Evolutionary conservation across 2,113 vertebrate genomes (phyloP).

Genomic region (Pelobates fuscus): DNA sequence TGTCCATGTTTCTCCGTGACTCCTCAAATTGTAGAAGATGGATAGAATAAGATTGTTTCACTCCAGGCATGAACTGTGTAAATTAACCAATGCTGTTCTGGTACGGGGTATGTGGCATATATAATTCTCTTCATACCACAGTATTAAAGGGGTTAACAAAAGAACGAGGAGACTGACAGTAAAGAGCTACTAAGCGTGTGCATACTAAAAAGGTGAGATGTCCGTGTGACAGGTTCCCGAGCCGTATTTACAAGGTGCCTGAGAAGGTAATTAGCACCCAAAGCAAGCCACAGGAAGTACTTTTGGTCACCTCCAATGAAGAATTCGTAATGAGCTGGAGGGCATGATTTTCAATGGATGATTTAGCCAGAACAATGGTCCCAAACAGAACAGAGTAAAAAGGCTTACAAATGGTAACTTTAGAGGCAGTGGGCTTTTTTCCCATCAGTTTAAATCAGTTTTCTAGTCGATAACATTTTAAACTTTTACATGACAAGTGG

Average conservation of each 20-base stretch:
- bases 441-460: constrained; percentile 68
- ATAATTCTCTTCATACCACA: constrained; percentile 6
- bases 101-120: background rate
- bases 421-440: constrained; percentile 78
- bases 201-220: constrained; percentile 52
- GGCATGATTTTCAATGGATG: constrained; percentile 85
- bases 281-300: constrained; percentile 74
- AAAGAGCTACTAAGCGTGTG: constrained; percentile 45
- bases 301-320: constrained; percentile 79
- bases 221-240: constrained; percentile 44
- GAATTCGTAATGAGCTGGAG: constrained; percentile 81
- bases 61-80: constrained; percentile 20
- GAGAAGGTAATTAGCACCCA: constrained; percentile 70
- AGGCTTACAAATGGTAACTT: constrained; percentile 76
- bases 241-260: constrained; percentile 63
- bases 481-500: constrained; percentile 52
- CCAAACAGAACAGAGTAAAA: constrained; percentile 79
- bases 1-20: constrained; percentile 33
- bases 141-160: constrained; percentile 44
- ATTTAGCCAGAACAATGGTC: constrained; percentile 85
- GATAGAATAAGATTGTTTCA: constrained; percentile 4
- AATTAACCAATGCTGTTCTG: constrained; percentile 25
- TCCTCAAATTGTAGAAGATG: constrained; percentile 28
- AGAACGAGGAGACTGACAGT: constrained; percentile 17
- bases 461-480: constrained; percentile 60